Base-by-base conservation (phyloP, 2,797 vertebrate species). In the Rhynchonycteris naso region DNA sequence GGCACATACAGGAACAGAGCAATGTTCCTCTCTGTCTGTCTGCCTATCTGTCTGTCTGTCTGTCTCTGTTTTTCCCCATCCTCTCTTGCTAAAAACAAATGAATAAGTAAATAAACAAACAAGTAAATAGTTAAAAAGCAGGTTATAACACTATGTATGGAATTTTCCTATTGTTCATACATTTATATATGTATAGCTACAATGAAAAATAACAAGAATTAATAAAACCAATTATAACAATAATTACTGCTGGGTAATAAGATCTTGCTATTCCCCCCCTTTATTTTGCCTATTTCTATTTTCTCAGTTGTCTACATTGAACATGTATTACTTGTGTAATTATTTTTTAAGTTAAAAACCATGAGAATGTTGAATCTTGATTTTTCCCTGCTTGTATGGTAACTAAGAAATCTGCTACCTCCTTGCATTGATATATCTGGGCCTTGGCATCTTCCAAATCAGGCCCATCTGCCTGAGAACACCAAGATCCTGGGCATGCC, bases 321-420 rank as follows among this genome's bases (percentile, higher is more conserved):
- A 66, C 14, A 54, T 18, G 56, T 92, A 66, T 88, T 90, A 76
- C 10, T 81, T 28, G 15, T 33, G 0, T 63, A 90, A 82, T 89
- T 91, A 5, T 82, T 79, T 91, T 90, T 92, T 66, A 91, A 93
- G 43, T 76, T 80, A 94, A 78, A 95, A 94, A 88, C 35, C 66
- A 35, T 92, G 92, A 43, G 47, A 47, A 92, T 47, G 81, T 90
- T 69, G 33, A 52, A 85, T 59, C n/a, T 9, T 89, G 16, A 85
- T 59, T 58, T 76, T 14, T 52, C 88, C 7, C 47, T 92, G 6
- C n/a, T 91, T 87, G 2, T 76, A 52, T 58, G 63, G 24, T 71
- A 79, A 69, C 50, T 85, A 91, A 83, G 66, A 91, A 80, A 74
- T 78, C 63, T 78, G 35, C 72, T 58, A 2, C 35, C 30, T 76